Evolutionary conservation across 30 jellyfish, hydroid and myxozoan genomes (phyloP).

Genomic region (Hydractinia echinata): DNA sequence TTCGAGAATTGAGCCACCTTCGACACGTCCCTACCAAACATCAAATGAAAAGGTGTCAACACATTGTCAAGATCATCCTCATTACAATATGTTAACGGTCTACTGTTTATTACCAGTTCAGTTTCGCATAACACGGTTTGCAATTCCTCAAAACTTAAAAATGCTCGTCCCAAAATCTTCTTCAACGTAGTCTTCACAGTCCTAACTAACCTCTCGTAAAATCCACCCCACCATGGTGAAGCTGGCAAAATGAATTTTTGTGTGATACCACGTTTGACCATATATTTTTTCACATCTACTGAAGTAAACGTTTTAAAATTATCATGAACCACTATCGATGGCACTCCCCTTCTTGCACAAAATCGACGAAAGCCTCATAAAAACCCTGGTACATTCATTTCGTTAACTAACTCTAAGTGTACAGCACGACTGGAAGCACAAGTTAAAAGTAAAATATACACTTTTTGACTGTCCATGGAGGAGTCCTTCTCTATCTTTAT

Average conservation of each 20-base stretch:
- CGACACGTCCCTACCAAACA: constrained; percentile 9
- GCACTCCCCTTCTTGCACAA: neutral
- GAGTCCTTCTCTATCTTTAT: neutral
- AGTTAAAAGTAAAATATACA: neutral
- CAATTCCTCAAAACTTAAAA: neutral
- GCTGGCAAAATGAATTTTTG: no score
- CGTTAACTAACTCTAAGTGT: neutral
- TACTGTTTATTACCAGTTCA: neutral
- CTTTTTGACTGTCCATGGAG: neutral
- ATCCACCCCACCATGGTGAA: constrained; percentile 13
- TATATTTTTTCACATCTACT: neutral
- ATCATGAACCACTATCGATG: neutral
- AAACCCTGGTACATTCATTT: neutral
- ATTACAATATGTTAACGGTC: neutral
- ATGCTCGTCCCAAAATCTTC: neutral
- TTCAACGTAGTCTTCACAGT: no score
- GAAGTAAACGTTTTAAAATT: neutral
- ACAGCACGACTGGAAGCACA: constrained; percentile 2
- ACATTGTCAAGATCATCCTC: neutral
- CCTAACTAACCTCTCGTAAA: neutral
- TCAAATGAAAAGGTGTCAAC: neutral
- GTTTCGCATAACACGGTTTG: neutral
- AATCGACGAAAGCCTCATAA: neutral
- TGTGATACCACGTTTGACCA: neutral
- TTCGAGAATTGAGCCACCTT: no score